Base-by-base conservation (phyloP, 2,797 vertebrate species). In the Chrysocyon brachyurus region DNA sequence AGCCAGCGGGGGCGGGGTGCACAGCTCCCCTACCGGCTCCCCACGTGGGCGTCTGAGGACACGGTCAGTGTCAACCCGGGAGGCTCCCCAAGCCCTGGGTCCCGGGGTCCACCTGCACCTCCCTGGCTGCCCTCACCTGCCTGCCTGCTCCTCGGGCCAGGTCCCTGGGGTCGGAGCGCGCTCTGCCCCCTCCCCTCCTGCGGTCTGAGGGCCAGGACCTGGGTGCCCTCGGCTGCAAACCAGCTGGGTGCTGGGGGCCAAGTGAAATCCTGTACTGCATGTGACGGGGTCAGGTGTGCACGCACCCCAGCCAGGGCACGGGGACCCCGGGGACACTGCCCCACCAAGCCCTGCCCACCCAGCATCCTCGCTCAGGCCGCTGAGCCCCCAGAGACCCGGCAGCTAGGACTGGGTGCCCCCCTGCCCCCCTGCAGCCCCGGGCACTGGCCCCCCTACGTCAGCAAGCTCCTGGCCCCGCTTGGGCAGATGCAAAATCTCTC, bases 401-500 rank as follows among this genome's bases (percentile, higher is more conserved):
- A 6, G 75, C 22, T 46, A 4, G 66, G 75, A n/a, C n/a, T 0
- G 6, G 66, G n/a, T 3, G 4, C 33, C 22, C 68, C 33, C 33
- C 21, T 22, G 0, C 54, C 49, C 14, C 24, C 36, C 82, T 31
- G 6, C 12, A 5, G 46, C 46, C 49, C 31, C 0, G 2, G 4
- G 77, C 31, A 0, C 26, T 6, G 3, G 57, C 81, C 82, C 61
- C 26, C 5, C 14, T 9, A 4, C 8, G 3, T 28, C 36, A 36
- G 61, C 61, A 56, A 56, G 36, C 2, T 40, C 75, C 90, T 9
- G 68, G 61, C 66, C 86, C 78, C 19, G 57, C 94, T 84, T 49
- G 1, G 26, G 33, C 96, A 56, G 68, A 88, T 0, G 1, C 56
- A 52, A 64, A 91, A 95, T 91, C 96, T 93, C 93, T 90, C 70